Evolutionary conservation across 1,140 invertebrate genomes (phyloP), one percentile per base, ranked within the genome.

Genomic region (Drosophila punjabiensis): DNA sequence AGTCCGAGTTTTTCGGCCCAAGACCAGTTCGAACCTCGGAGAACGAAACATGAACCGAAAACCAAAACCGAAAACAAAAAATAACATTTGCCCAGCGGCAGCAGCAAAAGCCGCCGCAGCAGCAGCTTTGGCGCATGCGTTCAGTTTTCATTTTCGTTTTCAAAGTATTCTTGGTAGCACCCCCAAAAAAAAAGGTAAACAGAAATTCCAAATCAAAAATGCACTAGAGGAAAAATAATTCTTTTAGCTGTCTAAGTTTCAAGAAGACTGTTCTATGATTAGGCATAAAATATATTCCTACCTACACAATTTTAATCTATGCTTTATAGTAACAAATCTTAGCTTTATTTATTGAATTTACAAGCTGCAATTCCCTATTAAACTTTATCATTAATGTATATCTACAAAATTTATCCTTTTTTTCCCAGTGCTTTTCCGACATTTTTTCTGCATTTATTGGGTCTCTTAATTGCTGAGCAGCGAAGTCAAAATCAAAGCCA

Each of bases 71-170:
- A 82, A 67, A 78, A 48, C 59, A 37, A 50, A 62, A 64, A 70
- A 50, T n/a, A 75, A 66, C 78, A 81, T 81, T 79, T 85, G 82
- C 60, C 74, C 75, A 59, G 50, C 75, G 73, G 75, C 74, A 58
- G 63, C 62, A 56, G 47, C 71, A 68, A 43, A 33, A 45, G 41
- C n/a, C n/a, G n/a, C n/a, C n/a, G n/a, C 63, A 62, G 56, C 76
- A 69, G 62, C 43, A 48, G 45, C 64, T 78, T 78, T 82, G 68
- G 60, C 69, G 43, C 69, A 75, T 75, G 75, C 56, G 55, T 80
- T 59, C 59, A 67, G 81, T 83, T 84, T 84, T 84, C 70, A 69
- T 78, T 86, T 87, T 86, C 83, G 79, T 86, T 86, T 59, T 68
- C 59, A 67, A 33, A 59, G 28, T 37, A 41, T 65, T 65, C 41